A percentile compares a stretch with the other conserved stretches of the same genome.
Conservation (phyloP, 2,888 invertebrate species). For the Dorcus parallelipipedus region DNA sequence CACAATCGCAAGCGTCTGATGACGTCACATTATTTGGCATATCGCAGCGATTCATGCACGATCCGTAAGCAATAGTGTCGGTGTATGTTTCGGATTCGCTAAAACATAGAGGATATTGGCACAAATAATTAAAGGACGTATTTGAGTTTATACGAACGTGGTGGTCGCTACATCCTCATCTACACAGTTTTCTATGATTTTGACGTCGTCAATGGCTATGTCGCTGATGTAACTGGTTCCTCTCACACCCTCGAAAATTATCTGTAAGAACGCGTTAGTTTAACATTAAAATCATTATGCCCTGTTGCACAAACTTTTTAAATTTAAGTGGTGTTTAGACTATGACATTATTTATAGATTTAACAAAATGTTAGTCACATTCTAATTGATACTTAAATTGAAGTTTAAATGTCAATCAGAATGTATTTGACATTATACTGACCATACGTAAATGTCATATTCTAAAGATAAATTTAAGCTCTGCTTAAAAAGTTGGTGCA, state of each 20-base stretch:
- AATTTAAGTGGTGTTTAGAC: no score
- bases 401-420: no score
- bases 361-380: no score
- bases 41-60: conserved; percentile 55
- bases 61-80: conserved; percentile 31
- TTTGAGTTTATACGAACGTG: conserved; percentile 26
- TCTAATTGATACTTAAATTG: no score
- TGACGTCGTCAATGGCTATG: conserved; percentile 78
- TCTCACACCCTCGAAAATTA: conserved; percentile 72
- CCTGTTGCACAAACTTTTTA: no score
- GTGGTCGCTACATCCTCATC: conserved; percentile 34
- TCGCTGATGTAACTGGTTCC: conserved; percentile 69
- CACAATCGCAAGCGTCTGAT: conserved; percentile 56
- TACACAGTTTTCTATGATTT: conserved; percentile 58
- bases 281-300: background rate
- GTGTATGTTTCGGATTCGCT: conserved; percentile 1
- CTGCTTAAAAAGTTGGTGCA: no score
- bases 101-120: background rate
- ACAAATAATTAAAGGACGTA: background rate
- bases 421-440: no score
- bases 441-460: no score
- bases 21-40: conserved; percentile 19
- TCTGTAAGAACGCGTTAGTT: conserved; percentile 50
- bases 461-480: no score
- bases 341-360: no score